Evolutionary conservation across 2,797 vertebrate genomes (phyloP).

Genomic region (Mormyrus proboscirostris): DNA sequence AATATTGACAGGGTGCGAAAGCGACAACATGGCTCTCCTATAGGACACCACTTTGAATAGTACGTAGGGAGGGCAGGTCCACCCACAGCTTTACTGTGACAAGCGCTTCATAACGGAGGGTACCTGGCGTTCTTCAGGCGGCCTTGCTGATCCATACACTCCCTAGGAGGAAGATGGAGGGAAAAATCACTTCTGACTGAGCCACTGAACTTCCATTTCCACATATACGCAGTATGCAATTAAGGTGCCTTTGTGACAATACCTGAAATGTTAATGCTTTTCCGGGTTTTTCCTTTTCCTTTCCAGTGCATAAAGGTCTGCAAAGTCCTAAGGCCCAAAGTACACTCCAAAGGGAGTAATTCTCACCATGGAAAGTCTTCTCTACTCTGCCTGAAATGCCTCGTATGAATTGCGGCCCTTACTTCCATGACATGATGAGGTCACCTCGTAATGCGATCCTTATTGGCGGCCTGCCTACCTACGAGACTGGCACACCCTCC

Average conservation of each 20-base stretch:
- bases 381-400: neutral
- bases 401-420: neutral
- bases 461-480: neutral
- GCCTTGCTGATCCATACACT: slow-evolving; percentile 82
- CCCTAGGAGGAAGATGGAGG: slow-evolving; percentile 32
- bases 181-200: neutral
- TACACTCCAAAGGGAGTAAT: neutral
- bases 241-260: neutral
- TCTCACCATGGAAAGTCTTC: neutral
- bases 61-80: neutral
- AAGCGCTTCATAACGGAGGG: neutral
- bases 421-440: neutral
- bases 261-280: neutral
- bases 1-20: neutral
- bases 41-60: neutral
- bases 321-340: neutral
- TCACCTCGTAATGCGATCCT: neutral
- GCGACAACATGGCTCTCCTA: neutral
- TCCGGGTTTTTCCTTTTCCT: neutral
- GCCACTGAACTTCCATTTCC: neutral
- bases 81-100: neutral
- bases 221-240: neutral
- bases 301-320: neutral
- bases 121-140: slow-evolving; percentile 97
- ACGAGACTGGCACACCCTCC: neutral